Conservation (phyloP, 2,113 vertebrate species). For the Anhinga anhinga region DNA sequence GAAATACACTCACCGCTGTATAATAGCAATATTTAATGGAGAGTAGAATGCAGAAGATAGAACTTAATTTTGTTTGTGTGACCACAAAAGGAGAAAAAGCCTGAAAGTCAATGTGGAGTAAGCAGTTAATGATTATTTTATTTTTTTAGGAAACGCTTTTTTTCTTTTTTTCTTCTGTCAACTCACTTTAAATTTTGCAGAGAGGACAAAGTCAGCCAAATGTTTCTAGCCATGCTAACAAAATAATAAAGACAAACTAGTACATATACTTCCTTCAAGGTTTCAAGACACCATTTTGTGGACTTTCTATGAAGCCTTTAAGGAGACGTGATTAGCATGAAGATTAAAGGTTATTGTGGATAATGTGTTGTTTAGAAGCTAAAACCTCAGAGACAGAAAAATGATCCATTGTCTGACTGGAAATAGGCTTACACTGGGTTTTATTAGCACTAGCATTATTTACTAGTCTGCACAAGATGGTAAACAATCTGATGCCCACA, state of each 20-base stretch:
- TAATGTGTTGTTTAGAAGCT: not conserved
- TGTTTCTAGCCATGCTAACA: not conserved
- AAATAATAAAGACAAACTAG: not conserved
- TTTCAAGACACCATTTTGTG: not conserved
- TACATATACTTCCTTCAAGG: not conserved
- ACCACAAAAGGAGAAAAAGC: not conserved
- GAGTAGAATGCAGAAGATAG: not conserved
- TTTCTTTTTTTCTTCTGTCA: not conserved
- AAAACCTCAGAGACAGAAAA: not conserved
- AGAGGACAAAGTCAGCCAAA: not conserved
- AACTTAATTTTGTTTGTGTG: not conserved
- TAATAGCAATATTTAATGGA: not conserved
- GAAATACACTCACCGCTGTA: not conserved
- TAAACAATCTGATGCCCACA: not conserved
- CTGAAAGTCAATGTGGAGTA: not conserved
- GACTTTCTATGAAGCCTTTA: not conserved
- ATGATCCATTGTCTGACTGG: not conserved
- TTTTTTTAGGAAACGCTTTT: not conserved
- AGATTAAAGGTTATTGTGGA: not conserved
- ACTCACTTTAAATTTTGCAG: not conserved
- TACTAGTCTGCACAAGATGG: not conserved
- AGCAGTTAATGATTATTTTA: not conserved
- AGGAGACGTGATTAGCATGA: not conserved
- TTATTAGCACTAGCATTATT: not conserved
- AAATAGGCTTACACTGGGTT: not conserved